Conservation (phyloP, 2,113 vertebrate genomes). For the Catharus fuscescens region DNA sequence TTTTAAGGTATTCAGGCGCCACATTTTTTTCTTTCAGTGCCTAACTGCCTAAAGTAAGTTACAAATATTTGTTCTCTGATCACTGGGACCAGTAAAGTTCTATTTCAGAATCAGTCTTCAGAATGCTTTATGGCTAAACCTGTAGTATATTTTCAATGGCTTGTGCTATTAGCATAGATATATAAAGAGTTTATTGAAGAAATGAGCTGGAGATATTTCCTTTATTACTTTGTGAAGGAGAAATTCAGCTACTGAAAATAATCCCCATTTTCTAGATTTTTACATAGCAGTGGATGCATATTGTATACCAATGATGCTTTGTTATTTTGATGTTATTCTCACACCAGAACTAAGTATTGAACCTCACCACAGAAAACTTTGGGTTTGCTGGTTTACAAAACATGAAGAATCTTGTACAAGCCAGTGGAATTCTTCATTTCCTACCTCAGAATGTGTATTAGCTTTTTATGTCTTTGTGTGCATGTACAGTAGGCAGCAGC, state of each 20-base stretch:
- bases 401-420: constrained; percentile 72
- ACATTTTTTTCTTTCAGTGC: background rate
- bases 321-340: constrained; percentile 39
- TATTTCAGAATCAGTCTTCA: constrained; percentile 32
- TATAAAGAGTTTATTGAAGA: background rate
- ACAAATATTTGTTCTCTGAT: constrained; percentile 5
- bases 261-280: background rate
- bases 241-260: constrained; percentile 22
- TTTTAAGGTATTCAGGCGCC: background rate
- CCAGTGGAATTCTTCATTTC: constrained; percentile 77
- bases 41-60: background rate
- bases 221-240: background rate
- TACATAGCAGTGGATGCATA: background rate
- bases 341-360: constrained; percentile 63
- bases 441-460: constrained; percentile 78
- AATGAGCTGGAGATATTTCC: constrained; percentile 7
- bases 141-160: constrained; percentile 26
- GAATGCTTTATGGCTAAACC: constrained; percentile 1
- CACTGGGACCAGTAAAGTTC: constrained; percentile 58
- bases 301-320: background rate
- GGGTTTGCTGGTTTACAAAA: constrained; percentile 72
- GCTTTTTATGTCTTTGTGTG: constrained; percentile 56
- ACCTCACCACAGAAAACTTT: constrained; percentile 60
- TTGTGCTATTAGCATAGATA: background rate
- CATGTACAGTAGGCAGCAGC: constrained; percentile 44